A percentile compares a stretch with the other conserved stretches of the same genome.
These are phyloP conservation scores for Akabosia matsudoensis DNA, from an alignment of 1,140 invertebrate genomes.

Conservation along the genomic window DNA sequence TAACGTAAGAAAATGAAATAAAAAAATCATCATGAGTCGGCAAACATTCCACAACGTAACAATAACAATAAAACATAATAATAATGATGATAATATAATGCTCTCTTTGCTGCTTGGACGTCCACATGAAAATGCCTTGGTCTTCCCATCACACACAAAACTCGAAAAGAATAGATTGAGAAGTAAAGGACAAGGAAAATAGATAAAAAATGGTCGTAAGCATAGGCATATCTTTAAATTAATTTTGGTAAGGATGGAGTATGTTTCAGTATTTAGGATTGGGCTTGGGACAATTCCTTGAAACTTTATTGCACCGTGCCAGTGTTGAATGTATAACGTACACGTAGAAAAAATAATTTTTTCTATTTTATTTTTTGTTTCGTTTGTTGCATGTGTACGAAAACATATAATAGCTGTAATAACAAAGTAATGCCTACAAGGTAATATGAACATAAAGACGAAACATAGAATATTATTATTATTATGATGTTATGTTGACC, in stretches of 20 bases:
- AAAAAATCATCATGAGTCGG: slow-evolving; percentile 24
- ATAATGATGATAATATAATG: slow-evolving; percentile 22
- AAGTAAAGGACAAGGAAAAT: slow-evolving; percentile 3
- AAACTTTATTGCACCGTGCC: too few relatives aligned
- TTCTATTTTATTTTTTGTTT: slow-evolving; percentile 13
- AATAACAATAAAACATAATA: slow-evolving; percentile 23
- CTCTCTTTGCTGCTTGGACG: background rate
- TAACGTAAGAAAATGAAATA: too few relatives aligned
- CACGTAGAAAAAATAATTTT: background rate
- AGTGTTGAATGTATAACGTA: too few relatives aligned
- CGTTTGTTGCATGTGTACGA: background rate
- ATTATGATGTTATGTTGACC: slow-evolving; percentile 10
- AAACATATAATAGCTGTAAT: background rate
- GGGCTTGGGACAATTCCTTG: too few relatives aligned
- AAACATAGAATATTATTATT: background rate
- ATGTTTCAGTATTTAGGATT: too few relatives aligned
- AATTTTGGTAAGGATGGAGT: background rate
- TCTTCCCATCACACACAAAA: background rate
- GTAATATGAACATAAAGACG: background rate
- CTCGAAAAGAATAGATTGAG: background rate
- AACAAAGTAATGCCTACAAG: too few relatives aligned
- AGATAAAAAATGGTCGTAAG: too few relatives aligned
- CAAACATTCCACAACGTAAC: slow-evolving; percentile 23
- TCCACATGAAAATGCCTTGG: too few relatives aligned
- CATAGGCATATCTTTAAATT: too few relatives aligned